These are phyloP conservation scores for Graptemys geographica DNA, from an alignment of 2,797 vertebrate species.

Conservation along the genomic window DNA sequence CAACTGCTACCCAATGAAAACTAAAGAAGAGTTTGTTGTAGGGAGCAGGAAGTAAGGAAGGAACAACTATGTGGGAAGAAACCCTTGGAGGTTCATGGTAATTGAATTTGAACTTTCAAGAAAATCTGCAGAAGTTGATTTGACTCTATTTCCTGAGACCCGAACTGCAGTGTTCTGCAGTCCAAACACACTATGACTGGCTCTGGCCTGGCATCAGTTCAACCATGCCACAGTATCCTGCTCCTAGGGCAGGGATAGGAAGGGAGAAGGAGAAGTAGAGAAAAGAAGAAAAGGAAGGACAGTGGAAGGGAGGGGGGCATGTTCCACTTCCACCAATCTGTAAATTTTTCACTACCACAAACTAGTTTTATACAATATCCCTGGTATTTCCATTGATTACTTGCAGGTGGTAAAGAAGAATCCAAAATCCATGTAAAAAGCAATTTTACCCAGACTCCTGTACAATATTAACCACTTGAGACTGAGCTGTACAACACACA, in stretches of 20 bases:
- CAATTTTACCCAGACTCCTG: not conserved
- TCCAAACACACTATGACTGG: not conserved
- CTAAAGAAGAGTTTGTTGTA: not conserved
- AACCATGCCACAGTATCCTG: not conserved
- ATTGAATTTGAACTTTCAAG: not conserved
- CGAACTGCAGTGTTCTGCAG: fast-evolving
- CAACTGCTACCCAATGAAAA: not conserved
- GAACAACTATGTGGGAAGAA: not conserved
- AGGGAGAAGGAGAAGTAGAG: not conserved
- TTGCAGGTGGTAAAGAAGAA: constrained; percentile 21
- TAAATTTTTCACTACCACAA: not conserved
- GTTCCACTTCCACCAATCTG: not conserved
- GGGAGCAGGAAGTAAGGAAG: not conserved
- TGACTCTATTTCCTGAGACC: not conserved
- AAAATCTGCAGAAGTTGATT: not conserved
- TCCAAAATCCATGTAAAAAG: not conserved
- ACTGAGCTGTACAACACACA: not conserved
- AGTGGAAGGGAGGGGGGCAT: not conserved
- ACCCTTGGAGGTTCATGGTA: not conserved
- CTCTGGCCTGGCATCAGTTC: not conserved
- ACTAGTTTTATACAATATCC: not conserved
- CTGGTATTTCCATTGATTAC: not conserved
- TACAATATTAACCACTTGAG: not conserved
- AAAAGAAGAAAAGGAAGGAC: not conserved
- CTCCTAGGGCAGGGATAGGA: not conserved